Conservation (phyloP, 2,113 vertebrate genomes). For the Elaphurus davidianus region DNA sequence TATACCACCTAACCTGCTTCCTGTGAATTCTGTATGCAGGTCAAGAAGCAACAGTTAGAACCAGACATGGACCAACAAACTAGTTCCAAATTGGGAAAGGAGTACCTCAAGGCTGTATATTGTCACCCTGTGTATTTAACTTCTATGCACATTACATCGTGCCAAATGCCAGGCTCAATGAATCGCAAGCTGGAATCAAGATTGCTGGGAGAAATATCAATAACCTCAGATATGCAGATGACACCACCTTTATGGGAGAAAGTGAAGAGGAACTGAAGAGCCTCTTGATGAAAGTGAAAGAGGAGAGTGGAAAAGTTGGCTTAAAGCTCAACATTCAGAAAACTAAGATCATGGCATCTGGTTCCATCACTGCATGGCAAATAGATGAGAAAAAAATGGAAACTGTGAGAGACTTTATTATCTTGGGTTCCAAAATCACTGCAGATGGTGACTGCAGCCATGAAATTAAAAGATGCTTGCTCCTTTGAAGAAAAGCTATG, state of each 20-base stretch:
- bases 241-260: background rate
- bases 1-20: background rate
- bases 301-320: background rate
- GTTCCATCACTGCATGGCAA: background rate
- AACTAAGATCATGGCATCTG: background rate
- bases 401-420: background rate
- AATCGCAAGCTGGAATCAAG: background rate
- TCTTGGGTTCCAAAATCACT: background rate
- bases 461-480: background rate
- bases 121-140: background rate
- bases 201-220: background rate
- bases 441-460: background rate
- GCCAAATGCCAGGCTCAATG: background rate
- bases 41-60: background rate
- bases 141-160: background rate
- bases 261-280: background rate
- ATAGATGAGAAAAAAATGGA: background rate
- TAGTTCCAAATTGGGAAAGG: background rate
- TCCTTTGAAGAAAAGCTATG: background rate
- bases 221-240: background rate
- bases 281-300: background rate
- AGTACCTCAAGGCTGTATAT: background rate
- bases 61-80: background rate
- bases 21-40: background rate
- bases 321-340: background rate